phyloP scores from a whole-genome alignment of 2,888 invertebrate genomes.

The Smittia aterrima region DNA sequence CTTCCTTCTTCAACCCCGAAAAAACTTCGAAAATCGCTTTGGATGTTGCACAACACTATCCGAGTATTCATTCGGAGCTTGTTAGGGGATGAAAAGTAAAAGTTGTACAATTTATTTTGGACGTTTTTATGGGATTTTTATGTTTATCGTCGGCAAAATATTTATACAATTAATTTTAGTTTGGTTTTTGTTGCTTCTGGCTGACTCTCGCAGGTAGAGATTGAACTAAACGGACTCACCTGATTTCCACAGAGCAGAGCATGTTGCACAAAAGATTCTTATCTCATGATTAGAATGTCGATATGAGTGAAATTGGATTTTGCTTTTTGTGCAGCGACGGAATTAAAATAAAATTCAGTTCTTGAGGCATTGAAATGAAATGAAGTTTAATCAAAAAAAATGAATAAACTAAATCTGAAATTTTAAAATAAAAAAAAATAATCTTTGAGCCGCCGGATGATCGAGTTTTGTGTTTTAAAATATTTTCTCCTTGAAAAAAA shows the following conservation, averaged over 20 bases:
- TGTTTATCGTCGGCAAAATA: constrained; percentile 32
- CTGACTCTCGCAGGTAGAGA: neutral
- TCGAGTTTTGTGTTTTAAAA: too few species aligned
- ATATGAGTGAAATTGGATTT: constrained; percentile 21
- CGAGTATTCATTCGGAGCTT: constrained; percentile 7
- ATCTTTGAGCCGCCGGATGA: too few species aligned
- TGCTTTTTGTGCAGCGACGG: neutral
- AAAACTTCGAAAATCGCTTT: neutral
- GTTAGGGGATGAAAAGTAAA: constrained; percentile 30
- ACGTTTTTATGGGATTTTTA: constrained; percentile 27
- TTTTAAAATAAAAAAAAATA: too few species aligned
- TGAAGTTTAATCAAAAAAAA: neutral
- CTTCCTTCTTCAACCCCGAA: neutral
- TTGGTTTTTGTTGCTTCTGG: neutral
- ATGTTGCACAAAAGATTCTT: neutral
- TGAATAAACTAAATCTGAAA: neutral
- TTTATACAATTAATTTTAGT: constrained; percentile 22
- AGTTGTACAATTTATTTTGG: constrained; percentile 23
- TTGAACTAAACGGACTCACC: neutral
- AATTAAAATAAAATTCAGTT: constrained; percentile 3
- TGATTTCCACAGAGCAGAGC: neutral
- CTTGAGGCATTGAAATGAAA: neutral
- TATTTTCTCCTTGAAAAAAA: too few species aligned
- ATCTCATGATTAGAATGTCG: neutral
- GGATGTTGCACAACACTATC: neutral